phyloP scores from a whole-genome alignment of 1,140 invertebrate species.

The Yoshiicerus persimilis region DNA sequence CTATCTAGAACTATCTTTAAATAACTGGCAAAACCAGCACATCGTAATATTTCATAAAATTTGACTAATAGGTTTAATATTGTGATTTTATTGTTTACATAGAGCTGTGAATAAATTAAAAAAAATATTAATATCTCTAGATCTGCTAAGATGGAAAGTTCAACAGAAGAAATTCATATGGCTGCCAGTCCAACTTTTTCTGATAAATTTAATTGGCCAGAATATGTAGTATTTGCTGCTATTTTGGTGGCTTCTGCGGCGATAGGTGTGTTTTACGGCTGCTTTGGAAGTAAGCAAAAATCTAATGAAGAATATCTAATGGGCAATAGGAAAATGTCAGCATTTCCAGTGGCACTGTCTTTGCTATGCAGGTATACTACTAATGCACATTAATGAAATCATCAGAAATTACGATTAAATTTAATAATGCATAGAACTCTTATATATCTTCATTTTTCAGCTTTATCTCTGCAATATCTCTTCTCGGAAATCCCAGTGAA shows the following conservation, averaged over 20 bases:
- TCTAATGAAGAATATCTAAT: conserved; percentile 37
- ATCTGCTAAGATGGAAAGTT: not conserved
- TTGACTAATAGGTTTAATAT: too few species aligned
- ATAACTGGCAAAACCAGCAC: too few species aligned
- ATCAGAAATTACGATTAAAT: too few species aligned
- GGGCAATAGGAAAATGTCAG: conserved; percentile 37
- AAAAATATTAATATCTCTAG: too few species aligned
- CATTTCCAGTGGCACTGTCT: conserved; percentile 43
- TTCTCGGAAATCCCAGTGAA: conserved; percentile 61
- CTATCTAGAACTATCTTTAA: too few species aligned
- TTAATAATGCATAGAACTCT: not conserved
- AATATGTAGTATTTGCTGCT: conserved; percentile 51
- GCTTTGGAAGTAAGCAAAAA: conserved; percentile 44
- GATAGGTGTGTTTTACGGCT: conserved; percentile 57
- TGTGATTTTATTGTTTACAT: too few species aligned
- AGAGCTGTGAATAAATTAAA: too few species aligned
- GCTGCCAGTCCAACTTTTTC: not conserved
- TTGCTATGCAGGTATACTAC: conserved; percentile 40
- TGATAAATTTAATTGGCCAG: conserved; percentile 31
- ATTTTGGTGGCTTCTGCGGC: conserved; percentile 51
- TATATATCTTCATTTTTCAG: conserved; percentile 49
- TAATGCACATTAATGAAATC: too few species aligned
- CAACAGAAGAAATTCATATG: not conserved
- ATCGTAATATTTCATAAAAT: too few species aligned
- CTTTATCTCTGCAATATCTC: conserved; percentile 61